Percentiles rank a stretch among this genome's conserved stretches.
These are phyloP conservation scores for Urocitellus parryii DNA, from an alignment of 2,113 vertebrate genomes.

Conservation along the genomic window DNA sequence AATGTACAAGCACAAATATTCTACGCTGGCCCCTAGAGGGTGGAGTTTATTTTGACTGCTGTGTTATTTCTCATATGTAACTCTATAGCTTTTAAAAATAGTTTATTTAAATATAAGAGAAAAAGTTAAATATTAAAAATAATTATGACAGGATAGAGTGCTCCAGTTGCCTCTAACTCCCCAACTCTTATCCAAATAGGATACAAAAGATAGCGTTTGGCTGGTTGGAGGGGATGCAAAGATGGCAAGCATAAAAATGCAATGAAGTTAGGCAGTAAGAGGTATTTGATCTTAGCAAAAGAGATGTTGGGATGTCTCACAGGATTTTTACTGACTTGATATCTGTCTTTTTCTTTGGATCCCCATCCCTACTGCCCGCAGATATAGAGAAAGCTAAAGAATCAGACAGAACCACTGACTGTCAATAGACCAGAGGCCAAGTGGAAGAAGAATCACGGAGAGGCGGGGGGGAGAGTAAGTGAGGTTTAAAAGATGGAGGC, in stretches of 20 bases:
- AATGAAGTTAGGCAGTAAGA: neutral
- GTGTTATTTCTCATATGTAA: constrained; percentile 20
- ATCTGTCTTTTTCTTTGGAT: neutral
- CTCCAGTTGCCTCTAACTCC: neutral
- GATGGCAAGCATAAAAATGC: neutral
- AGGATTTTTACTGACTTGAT: neutral
- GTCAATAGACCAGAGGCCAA: neutral
- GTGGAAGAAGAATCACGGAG: neutral
- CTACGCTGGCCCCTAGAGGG: neutral
- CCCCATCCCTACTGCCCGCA: no score
- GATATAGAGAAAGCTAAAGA: neutral
- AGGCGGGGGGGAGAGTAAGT: no score
- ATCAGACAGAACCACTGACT: neutral
- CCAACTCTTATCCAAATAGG: neutral
- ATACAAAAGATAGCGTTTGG: neutral
- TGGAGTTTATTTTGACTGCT: neutral
- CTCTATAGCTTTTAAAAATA: neutral
- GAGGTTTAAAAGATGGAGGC: neutral
- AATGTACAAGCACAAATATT: neutral
- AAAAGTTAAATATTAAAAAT: constrained; percentile 1
- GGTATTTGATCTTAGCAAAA: neutral
- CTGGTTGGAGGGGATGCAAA: neutral
- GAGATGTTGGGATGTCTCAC: neutral
- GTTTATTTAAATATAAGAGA: neutral
- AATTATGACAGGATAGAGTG: neutral